Conservation (phyloP, 2,888 invertebrate species). For the Pandemis heparana region DNA sequence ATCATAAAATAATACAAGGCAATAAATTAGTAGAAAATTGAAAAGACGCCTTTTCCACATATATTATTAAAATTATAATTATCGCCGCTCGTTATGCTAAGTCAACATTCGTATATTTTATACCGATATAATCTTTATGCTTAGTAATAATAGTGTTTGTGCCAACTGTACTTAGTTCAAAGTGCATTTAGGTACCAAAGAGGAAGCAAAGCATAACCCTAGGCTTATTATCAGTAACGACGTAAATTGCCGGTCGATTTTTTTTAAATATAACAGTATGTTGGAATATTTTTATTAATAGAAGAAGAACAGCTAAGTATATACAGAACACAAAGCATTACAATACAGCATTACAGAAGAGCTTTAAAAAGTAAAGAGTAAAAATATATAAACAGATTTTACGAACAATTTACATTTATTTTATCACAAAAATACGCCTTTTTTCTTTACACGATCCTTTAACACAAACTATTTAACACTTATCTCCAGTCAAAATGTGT, state of each 20-base stretch:
- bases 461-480: too few species aligned
- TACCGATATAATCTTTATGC: slow-evolving; percentile 18
- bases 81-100: slow-evolving; percentile 25
- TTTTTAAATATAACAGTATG: not conserved
- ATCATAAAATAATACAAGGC: slow-evolving; percentile 24
- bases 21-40: slow-evolving; percentile 36
- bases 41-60: slow-evolving; percentile 26
- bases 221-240: not conserved
- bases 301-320: too few species aligned
- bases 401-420: too few species aligned
- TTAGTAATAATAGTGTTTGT: slow-evolving; percentile 18
- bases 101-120: slow-evolving; percentile 28
- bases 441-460: too few species aligned
- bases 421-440: too few species aligned
- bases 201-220: not conserved
- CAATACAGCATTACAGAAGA: too few species aligned
- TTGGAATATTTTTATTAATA: too few species aligned
- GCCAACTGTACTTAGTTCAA: not conserved
- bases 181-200: slow-evolving; percentile 5
- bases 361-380: too few species aligned
- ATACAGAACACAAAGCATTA: too few species aligned
- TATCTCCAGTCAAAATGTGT: not conserved
- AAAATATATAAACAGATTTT: too few species aligned
- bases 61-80: slow-evolving; percentile 32
- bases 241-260: not conserved